Evolutionary conservation across 2,888 invertebrate genomes (phyloP), one percentile per base, ranked within the genome.

Genomic region (Iphiclides podalirius): DNA sequence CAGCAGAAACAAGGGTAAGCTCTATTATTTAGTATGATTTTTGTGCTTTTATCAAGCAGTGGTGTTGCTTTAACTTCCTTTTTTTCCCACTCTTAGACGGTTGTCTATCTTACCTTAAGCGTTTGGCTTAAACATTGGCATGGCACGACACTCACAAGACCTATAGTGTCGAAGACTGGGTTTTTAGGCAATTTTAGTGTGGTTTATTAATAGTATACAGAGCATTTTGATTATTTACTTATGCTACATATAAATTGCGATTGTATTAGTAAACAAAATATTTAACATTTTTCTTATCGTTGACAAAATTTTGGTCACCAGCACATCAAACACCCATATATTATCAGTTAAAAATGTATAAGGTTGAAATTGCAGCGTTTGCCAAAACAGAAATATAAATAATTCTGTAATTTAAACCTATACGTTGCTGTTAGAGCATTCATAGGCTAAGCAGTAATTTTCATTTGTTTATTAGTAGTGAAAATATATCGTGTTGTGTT

Each of bases 1-100:
- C 96, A 82, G 96, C 96, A 78, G 95, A 96, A 92, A 94, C 95
- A 78, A 93, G 97, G 96, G 97, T 97, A 92, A 96, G 96, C 93
- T 60, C 67, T 66, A 64, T 57, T 61, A 59, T 58, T 64, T 44
- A 57, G 55, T 66, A 71, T 64, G 55, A 64, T 61, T 67, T 72
- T 74, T 83, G 73, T 82, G 85, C 85, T 83, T 83, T 62, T 72
- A 73, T 72, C 67, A 72, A 82, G 78, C 78, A 75, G 75, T 78
- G 86, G 85, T 88, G 84, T 86, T 80, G 86, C 85, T 88, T 86
- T 79, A 72, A 75, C 66, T 82, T 82, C 75, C 72, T 79, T 66
- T 75, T 40, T 37, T 12, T 79, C 80, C 68, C 73, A 74, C 75
- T 83, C 78, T 79, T 79, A 79, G 72, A 71, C 67, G 82, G 82